These are phyloP conservation scores for Dolichotis patagonum DNA, from an alignment of 2,113 vertebrate genomes.

Conservation along the genomic window DNA sequence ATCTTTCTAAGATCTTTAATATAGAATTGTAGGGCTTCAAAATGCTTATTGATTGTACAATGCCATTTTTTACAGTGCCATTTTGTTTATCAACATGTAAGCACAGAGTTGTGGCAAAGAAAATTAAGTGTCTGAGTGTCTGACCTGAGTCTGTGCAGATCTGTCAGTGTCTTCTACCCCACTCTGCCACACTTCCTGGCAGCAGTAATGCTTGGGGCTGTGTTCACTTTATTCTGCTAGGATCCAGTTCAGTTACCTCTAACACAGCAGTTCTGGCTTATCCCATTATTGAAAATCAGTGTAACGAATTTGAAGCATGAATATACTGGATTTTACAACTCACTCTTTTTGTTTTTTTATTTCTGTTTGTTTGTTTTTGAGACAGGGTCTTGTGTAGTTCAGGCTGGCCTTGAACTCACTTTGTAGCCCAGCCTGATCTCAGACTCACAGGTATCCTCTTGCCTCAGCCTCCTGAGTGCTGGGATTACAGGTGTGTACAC, in stretches of 20 bases:
- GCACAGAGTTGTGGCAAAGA: not conserved
- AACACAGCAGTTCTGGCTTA: not conserved
- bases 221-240: not conserved
- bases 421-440: no score
- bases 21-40: not conserved
- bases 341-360: no score
- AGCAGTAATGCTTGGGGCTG: not conserved
- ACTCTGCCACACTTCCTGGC: not conserved
- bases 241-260: not conserved
- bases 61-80: not conserved
- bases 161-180: not conserved
- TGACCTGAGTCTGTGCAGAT: constrained; percentile 1
- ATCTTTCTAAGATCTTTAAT: not conserved
- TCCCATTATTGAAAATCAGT: not conserved
- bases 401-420: no score
- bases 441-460: no score
- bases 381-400: no score
- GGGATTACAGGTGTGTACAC: no score
- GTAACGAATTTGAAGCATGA: not conserved
- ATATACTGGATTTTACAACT: constrained; percentile 21
- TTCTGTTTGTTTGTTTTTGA: no score
- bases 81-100: constrained; percentile 34
- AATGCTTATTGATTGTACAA: not conserved
- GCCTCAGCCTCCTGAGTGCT: no score
- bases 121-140: not conserved